Base-by-base conservation (phyloP, 2,113 vertebrate genomes). In the Nannobrachium achirus region DNA sequence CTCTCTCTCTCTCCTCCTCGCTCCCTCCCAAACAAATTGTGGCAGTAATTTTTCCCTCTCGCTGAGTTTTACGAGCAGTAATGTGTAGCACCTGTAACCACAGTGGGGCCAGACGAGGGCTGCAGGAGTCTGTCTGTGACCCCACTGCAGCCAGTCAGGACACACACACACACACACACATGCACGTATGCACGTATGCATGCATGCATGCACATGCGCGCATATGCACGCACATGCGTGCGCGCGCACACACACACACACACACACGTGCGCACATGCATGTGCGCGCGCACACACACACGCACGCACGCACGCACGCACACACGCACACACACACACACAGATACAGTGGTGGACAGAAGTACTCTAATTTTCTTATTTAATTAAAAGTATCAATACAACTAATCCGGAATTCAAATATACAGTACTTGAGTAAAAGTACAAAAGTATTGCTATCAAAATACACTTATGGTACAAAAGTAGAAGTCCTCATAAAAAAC, bases 11-110 rank as follows among this genome's bases (percentile, higher is more conserved):
- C 64, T 56, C 56, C 66, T 49, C 42, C 63, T 38, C 42, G 18
- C 50, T 57, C 61, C 71, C 63, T 64, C 74, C 66, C 41, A 70
- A 81, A 88, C 85, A 89, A 91, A 89, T 85, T 86, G 87, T 76
- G 82, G 89, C 87, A 79, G 89, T 92, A 80, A 90, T 87, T 88
- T 91, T 89, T 82, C 83, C 86, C 86, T 88, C 76, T 89, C 55
- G 19, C 73, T 83, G 75, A 78, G 57, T 89, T 92, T 92, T 91
- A 92, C 66, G 85, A 90, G 84, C 77, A 57, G 33, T 92, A 92
- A 93, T 92, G 84, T 84, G 79, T 89, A 93, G 89, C 91, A 92
- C 91, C 90, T 93, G 92, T 89, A 90, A 83, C 76, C 78, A 83
- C 81, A 85, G 60, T 71, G 79, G 81, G 86, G 75, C 85, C 84